Evolutionary conservation across 2,888 invertebrate genomes (phyloP).

Genomic region (Adela reaumurella): DNA sequence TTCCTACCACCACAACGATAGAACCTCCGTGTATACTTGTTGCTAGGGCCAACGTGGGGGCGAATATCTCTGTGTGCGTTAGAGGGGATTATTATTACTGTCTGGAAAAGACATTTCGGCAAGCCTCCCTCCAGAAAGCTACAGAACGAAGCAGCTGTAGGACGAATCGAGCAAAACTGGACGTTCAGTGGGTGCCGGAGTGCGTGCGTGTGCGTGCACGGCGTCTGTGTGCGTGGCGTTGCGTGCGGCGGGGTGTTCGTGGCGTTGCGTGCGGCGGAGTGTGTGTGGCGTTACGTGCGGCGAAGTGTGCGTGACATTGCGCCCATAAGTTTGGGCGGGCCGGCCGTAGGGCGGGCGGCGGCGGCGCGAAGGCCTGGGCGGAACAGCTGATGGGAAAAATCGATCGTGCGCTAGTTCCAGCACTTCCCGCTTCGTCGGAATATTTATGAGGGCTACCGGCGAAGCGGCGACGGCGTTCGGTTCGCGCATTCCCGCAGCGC

Average conservation of each 20-base stretch:
- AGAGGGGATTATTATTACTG: too few species aligned
- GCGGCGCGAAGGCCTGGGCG: constrained; percentile 29
- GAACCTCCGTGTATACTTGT: too few species aligned
- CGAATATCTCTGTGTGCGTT: too few species aligned
- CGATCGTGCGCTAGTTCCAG: constrained; percentile 26
- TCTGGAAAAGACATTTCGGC: too few species aligned
- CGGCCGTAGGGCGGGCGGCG: constrained; percentile 12
- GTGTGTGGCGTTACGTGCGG: constrained; percentile 14
- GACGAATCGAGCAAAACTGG: too few species aligned
- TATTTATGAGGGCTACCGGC: background rate
- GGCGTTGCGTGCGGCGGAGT: constrained; percentile 12
- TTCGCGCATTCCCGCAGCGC: too few species aligned
- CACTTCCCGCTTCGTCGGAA: constrained; percentile 29
- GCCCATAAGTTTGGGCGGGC: constrained; percentile 8
- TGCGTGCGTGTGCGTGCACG: constrained; percentile 4
- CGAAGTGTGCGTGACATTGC: constrained; percentile 34
- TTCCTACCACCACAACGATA: too few species aligned
- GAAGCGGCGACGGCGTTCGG: too few species aligned
- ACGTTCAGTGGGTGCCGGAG: too few species aligned
- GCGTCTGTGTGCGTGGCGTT: constrained; percentile 7
- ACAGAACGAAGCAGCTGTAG: too few species aligned
- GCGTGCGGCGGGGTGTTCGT: constrained; percentile 14
- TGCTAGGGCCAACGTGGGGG: too few species aligned
- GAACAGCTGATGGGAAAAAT: constrained; percentile 48
- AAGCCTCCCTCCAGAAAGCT: too few species aligned